Evolutionary conservation across 2,888 invertebrate species (phyloP).

Genomic region (Corythucha ciliata): DNA sequence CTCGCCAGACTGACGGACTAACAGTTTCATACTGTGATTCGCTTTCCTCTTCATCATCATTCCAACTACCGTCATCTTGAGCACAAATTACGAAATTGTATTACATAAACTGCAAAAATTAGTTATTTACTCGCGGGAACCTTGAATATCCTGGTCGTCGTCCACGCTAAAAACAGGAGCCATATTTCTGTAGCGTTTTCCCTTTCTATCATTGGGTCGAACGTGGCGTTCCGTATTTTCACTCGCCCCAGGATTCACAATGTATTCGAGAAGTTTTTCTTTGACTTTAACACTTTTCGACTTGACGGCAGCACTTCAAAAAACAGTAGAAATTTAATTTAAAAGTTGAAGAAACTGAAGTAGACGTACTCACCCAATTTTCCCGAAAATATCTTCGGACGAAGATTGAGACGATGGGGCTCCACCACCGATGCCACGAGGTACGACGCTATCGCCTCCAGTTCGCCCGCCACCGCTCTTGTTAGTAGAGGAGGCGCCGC

Average conservation of each 20-base stretch:
- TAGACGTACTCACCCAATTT: constrained; percentile 47
- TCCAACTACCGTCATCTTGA: constrained; percentile 41
- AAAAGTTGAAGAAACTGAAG: no score
- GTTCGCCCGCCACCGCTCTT: no score
- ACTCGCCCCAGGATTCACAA: constrained; percentile 66
- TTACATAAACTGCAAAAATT: no score
- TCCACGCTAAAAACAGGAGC: constrained; percentile 91
- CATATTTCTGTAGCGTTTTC: constrained; percentile 81
- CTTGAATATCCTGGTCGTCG: constrained; percentile 65
- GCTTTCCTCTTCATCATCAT: constrained; percentile 52
- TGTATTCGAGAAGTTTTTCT: constrained; percentile 84
- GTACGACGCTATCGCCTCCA: no score
- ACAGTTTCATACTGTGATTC: constrained; percentile 60
- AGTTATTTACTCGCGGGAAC: no score
- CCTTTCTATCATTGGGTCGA: constrained; percentile 59
- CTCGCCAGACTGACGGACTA: constrained; percentile 68
- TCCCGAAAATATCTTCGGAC: constrained; percentile 60
- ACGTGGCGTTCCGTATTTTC: constrained; percentile 71
- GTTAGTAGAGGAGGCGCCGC: constrained; percentile 11
- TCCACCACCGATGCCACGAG: no score
- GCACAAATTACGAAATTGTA: no score
- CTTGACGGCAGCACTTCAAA: constrained; percentile 65
- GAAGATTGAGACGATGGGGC: no score
- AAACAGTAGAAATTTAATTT: no score
- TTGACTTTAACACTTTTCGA: constrained; percentile 85